A percentile compares a stretch with the other conserved stretches of the same genome.
phyloP scores from a whole-genome alignment of 2,113 vertebrate species.

The Narcine bancroftii region DNA sequence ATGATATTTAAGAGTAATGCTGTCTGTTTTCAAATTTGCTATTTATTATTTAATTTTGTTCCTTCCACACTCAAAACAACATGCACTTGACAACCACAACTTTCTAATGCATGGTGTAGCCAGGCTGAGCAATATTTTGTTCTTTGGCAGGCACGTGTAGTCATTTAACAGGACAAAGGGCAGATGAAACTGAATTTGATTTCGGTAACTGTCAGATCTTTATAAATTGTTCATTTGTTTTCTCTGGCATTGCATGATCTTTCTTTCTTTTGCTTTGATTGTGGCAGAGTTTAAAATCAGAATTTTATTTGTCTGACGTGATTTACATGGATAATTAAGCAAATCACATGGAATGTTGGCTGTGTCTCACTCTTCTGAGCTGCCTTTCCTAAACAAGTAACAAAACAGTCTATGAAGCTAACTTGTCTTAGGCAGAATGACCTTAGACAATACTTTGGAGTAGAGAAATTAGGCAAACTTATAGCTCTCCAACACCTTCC shows the following conservation, averaged over 20 bases:
- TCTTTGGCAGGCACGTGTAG: neutral
- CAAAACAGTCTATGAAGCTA: neutral
- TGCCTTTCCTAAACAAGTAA: neutral
- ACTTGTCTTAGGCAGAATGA: neutral
- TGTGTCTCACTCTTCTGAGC: neutral
- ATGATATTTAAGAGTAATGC: neutral
- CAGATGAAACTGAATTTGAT: neutral
- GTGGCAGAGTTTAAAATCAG: neutral
- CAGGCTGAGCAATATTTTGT: slow-evolving; percentile 3
- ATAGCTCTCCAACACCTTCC: too few species aligned
- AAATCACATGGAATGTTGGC: neutral
- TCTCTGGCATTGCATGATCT: neutral
- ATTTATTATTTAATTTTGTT: neutral
- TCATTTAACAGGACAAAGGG: slow-evolving; percentile 1
- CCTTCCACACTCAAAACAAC: neutral
- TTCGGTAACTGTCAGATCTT: neutral
- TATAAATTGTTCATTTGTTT: slow-evolving; percentile 7
- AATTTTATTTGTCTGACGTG: neutral
- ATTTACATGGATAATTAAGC: slow-evolving; percentile 2
- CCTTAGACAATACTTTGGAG: neutral
- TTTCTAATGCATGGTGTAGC: neutral
- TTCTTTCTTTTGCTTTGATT: slow-evolving; percentile 4
- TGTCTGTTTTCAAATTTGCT: neutral
- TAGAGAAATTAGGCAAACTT: neutral
- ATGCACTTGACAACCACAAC: neutral